A percentile compares a stretch with the other conserved stretches of the same genome.
These are phyloP conservation scores for Gambusia affinis DNA, from an alignment of 2,113 vertebrate genomes.

Conservation along the genomic window DNA sequence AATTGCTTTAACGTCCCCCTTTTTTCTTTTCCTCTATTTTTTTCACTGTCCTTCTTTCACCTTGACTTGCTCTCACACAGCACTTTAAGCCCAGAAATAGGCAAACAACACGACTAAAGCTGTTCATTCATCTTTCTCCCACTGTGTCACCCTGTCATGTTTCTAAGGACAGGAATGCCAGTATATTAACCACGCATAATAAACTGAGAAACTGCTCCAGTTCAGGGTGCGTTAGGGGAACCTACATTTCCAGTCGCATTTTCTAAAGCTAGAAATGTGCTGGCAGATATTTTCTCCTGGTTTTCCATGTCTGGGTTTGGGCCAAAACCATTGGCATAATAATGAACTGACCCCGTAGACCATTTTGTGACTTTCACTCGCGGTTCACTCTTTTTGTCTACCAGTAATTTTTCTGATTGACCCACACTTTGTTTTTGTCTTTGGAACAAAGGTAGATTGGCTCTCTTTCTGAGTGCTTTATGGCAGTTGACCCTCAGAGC, in stretches of 20 bases:
- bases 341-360: neutral
- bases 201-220: neutral
- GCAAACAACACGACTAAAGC: slow-evolving; percentile 28
- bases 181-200: neutral
- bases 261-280: neutral
- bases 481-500: slow-evolving; percentile 41
- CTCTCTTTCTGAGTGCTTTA: slow-evolving; percentile 49
- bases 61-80: slow-evolving; percentile 27
- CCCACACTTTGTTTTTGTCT: slow-evolving; percentile 40
- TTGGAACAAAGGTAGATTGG: slow-evolving; percentile 25
- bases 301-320: neutral
- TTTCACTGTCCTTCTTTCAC: neutral
- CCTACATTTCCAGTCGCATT: neutral
- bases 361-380: neutral
- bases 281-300: neutral
- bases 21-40: slow-evolving; percentile 1
- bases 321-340: neutral
- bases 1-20: slow-evolving; percentile 27
- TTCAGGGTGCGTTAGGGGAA: neutral
- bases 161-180: neutral
- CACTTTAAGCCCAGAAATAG: slow-evolving; percentile 38
- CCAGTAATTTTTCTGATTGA: slow-evolving; percentile 30
- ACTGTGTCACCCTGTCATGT: neutral
- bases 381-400: neutral
- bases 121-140: neutral